These are phyloP conservation scores for Hemicordylus capensis DNA, from an alignment of 2,113 vertebrate genomes.

Conservation along the genomic window DNA sequence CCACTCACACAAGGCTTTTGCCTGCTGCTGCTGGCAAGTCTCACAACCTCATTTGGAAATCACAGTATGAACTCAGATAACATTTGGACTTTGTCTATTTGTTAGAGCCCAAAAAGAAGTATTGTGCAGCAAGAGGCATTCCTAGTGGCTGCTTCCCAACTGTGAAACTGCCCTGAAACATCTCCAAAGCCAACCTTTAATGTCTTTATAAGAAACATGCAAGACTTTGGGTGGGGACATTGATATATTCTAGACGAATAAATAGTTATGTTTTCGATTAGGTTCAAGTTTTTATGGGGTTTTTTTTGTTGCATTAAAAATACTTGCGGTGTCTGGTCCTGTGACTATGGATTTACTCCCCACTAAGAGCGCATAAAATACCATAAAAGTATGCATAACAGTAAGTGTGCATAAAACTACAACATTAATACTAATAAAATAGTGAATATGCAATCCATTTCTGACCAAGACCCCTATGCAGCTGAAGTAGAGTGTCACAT, in stretches of 20 bases:
- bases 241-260: not conserved
- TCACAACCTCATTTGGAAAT: too few relatives aligned
- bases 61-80: not conserved
- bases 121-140: not conserved
- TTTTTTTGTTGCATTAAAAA: not conserved
- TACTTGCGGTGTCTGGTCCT: not conserved
- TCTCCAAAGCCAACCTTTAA: not conserved
- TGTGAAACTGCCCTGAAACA: not conserved
- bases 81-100: not conserved
- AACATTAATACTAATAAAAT: not conserved
- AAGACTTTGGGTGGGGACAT: not conserved
- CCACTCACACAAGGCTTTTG: not conserved
- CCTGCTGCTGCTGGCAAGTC: not conserved
- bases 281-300: not conserved
- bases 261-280: not conserved
- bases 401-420: not conserved
- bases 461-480: too few relatives aligned
- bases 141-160: not conserved
- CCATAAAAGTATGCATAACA: too few relatives aligned
- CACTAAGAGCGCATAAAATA: too few relatives aligned
- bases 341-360: not conserved
- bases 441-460: not conserved
- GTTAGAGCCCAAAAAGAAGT: not conserved
- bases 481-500: too few relatives aligned
- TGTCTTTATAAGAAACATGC: not conserved